Percentiles rank a stretch among this genome's conserved stretches.
These are phyloP conservation scores for Apostichopus japonicus DNA, from an alignment of 35 echinoderm and acorn worm species.

Conservation along the genomic window DNA sequence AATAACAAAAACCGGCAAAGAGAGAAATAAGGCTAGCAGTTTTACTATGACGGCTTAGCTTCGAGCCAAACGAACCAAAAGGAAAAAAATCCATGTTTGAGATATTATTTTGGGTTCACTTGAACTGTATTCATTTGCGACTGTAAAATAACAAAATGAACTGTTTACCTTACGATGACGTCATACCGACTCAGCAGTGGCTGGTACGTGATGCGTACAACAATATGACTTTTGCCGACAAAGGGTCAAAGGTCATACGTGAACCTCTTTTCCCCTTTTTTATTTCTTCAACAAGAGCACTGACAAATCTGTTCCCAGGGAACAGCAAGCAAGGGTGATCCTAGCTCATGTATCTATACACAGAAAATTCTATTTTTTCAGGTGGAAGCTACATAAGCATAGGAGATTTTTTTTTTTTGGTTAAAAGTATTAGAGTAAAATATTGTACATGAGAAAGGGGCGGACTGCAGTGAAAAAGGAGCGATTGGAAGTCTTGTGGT, in stretches of 20 bases:
- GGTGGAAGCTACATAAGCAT: no score
- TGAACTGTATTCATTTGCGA: slow-evolving; percentile 38
- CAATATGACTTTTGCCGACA: background rate
- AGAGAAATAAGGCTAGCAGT: no score
- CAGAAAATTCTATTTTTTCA: no score
- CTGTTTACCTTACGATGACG: slow-evolving; percentile 6
- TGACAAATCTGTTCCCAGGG: slow-evolving; percentile 9
- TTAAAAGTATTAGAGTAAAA: no score
- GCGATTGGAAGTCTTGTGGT: no score
- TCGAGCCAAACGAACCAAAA: background rate
- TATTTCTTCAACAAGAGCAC: background rate
- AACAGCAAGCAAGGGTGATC: no score
- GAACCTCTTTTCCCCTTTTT: background rate
- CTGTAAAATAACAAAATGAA: slow-evolving; percentile 52
- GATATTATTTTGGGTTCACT: slow-evolving; percentile 8
- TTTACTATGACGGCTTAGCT: background rate
- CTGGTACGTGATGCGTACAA: background rate
- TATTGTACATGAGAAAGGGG: no score
- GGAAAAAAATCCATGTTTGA: background rate
- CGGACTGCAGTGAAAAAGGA: no score
- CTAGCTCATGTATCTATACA: no score
- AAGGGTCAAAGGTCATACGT: slow-evolving; percentile 9
- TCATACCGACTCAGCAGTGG: background rate
- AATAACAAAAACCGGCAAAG: slow-evolving; percentile 6
- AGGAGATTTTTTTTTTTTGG: no score